Conservation (phyloP, 2,888 invertebrate species). For the Apamea epomidion region DNA sequence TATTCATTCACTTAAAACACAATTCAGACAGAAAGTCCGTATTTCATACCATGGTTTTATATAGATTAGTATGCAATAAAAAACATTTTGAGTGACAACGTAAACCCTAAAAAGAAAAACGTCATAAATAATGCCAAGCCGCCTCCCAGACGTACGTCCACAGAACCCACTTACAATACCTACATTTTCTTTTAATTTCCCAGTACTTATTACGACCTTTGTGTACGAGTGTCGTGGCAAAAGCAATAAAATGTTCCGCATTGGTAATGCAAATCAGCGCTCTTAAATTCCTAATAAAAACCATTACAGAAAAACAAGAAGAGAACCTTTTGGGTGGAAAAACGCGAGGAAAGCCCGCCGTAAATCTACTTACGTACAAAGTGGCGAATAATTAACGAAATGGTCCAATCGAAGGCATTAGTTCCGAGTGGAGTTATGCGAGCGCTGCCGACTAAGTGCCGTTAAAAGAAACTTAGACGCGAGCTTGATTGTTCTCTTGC, state of each 20-base stretch:
- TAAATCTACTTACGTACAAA: conserved; percentile 90
- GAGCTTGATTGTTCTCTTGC: conserved; percentile 87
- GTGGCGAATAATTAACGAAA: conserved; percentile 91
- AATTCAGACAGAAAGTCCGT: conserved; percentile 12
- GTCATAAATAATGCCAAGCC: conserved; percentile 46
- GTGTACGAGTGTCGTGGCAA: conserved; percentile 68
- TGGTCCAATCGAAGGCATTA: conserved; percentile 90
- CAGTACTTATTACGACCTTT: conserved; percentile 61
- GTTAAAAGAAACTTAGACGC: conserved; percentile 90
- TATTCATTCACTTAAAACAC: conserved; percentile 28
- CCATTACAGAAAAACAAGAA: conserved; percentile 81
- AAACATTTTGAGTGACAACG: conserved; percentile 40
- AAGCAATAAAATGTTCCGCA: conserved; percentile 74
- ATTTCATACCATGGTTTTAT: conserved; percentile 12
- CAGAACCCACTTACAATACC: conserved; percentile 58
- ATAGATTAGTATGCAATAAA: conserved; percentile 35
- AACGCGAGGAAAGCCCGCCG: conserved; percentile 82
- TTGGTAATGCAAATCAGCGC: conserved; percentile 80
- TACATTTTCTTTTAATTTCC: conserved; percentile 62
- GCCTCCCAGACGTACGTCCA: conserved; percentile 36
- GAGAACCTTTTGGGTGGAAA: conserved; percentile 76
- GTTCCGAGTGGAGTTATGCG: conserved; percentile 88
- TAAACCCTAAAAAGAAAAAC: conserved; percentile 47
- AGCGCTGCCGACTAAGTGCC: conserved; percentile 86
- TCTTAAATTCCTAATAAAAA: conserved; percentile 82